Evolutionary conservation across 2,113 vertebrate genomes (phyloP).

Genomic region (Cyprinodon brontotheroides): DNA sequence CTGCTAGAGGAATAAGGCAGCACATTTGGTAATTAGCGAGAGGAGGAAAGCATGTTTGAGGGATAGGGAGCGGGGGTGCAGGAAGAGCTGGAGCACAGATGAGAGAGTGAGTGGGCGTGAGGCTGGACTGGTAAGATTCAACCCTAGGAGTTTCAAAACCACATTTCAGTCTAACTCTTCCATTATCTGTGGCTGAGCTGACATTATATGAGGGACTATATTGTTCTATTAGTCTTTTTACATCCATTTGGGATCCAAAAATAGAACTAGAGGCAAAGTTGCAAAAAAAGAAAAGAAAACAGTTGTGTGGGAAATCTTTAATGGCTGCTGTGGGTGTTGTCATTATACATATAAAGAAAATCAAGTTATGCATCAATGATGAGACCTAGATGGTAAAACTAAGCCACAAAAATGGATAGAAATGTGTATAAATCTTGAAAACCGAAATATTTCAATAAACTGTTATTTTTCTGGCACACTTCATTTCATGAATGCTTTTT

Average conservation of each 20-base stretch:
- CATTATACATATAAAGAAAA: neutral
- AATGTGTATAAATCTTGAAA: neutral
- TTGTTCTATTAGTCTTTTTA: neutral
- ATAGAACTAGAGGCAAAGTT: constrained; percentile 1
- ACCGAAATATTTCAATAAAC: neutral
- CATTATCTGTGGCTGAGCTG: neutral
- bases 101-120: constrained; percentile 53
- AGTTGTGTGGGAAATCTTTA: constrained; percentile 23
- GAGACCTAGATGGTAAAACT: neutral
- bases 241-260: neutral
- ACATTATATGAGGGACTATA: neutral
- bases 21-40: constrained; percentile 74
- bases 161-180: constrained; percentile 7
- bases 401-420: neutral
- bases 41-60: constrained; percentile 53
- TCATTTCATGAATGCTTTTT: constrained; percentile 7
- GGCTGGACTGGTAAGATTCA: constrained; percentile 34
- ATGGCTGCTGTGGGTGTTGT: constrained; percentile 12
- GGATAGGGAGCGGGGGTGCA: constrained; percentile 22
- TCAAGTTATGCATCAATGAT: neutral
- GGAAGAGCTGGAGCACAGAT: constrained; percentile 40
- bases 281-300: constrained; percentile 15
- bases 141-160: constrained; percentile 23
- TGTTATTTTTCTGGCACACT: neutral
- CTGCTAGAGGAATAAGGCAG: constrained; percentile 72